These are phyloP conservation scores for Squalus acanthias DNA, from an alignment of 2,797 vertebrate genomes.

Conservation along the genomic window DNA sequence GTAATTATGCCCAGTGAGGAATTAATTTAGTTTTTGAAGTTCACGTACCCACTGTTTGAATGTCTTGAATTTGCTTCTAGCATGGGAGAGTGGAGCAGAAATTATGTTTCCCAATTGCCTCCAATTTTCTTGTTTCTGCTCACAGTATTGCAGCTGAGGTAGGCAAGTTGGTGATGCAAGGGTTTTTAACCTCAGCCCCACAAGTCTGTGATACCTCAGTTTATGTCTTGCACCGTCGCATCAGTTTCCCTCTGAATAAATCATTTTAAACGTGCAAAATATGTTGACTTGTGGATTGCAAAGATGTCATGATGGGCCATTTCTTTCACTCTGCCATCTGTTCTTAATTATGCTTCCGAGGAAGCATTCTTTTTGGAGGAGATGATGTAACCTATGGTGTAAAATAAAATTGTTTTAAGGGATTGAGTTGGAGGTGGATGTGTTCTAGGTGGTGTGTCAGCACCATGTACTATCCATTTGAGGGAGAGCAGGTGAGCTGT, in stretches of 20 bases:
- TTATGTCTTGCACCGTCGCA: neutral
- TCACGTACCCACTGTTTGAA: neutral
- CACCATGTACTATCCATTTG: neutral
- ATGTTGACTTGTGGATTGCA: constrained; percentile 10
- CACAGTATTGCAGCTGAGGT: neutral
- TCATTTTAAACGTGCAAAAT: neutral
- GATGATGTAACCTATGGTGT: neutral
- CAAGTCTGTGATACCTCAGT: neutral
- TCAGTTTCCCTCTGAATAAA: neutral
- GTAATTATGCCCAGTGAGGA: neutral
- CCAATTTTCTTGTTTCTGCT: neutral
- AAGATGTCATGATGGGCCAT: neutral
- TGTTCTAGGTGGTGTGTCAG: neutral
- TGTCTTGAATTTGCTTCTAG: neutral
- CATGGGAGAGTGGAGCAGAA: neutral
- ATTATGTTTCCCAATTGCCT: neutral
- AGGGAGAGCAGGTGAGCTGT: neutral
- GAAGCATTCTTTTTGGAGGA: neutral
- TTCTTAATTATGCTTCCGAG: neutral
- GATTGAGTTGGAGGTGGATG: neutral
- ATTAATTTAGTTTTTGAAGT: neutral
- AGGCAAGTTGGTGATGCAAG: neutral
- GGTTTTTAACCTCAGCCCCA: neutral
- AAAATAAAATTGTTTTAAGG: neutral
- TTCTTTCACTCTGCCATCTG: neutral